Percentiles rank a stretch among this genome's conserved stretches.
Evolutionary conservation across 2,797 vertebrate species (phyloP).

Genomic region (Betta splendens): DNA sequence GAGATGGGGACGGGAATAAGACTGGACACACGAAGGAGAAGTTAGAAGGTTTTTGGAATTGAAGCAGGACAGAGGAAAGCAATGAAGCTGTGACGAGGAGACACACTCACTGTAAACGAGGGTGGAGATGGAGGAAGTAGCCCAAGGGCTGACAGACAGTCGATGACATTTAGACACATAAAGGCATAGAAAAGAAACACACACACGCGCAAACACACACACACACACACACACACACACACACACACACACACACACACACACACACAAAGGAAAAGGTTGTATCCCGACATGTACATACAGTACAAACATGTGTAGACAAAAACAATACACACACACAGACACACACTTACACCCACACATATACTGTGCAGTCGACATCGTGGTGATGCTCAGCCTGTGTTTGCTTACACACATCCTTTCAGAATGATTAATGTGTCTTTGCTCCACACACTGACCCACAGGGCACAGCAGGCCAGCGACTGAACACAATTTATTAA

Average conservation of each 20-base stretch:
- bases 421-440: conserved; percentile 74
- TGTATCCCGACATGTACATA: neutral
- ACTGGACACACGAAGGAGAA: conserved; percentile 21
- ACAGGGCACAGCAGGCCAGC: conserved; percentile 66
- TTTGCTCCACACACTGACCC: conserved; percentile 68
- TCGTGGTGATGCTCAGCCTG: conserved; percentile 38
- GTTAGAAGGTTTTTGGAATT: conserved; percentile 24
- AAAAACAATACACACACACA: neutral
- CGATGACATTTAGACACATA: conserved; percentile 45
- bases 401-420: conserved; percentile 59
- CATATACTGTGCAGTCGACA: no score
- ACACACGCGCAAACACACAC: conserved; percentile 4
- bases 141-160: conserved; percentile 46
- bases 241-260: neutral
- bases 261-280: neutral
- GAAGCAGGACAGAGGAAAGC: conserved; percentile 28
- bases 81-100: conserved; percentile 55
- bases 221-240: neutral
- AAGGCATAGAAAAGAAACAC: conserved; percentile 17
- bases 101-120: conserved; percentile 15
- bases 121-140: conserved; percentile 27
- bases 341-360: no score
- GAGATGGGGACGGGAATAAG: conserved; percentile 29
- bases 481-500: conserved; percentile 75
- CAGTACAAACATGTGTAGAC: neutral